A percentile compares a stretch with the other conserved stretches of the same genome.
phyloP scores from a whole-genome alignment of 2,797 vertebrate species.

The Crenichthys baileyi region DNA sequence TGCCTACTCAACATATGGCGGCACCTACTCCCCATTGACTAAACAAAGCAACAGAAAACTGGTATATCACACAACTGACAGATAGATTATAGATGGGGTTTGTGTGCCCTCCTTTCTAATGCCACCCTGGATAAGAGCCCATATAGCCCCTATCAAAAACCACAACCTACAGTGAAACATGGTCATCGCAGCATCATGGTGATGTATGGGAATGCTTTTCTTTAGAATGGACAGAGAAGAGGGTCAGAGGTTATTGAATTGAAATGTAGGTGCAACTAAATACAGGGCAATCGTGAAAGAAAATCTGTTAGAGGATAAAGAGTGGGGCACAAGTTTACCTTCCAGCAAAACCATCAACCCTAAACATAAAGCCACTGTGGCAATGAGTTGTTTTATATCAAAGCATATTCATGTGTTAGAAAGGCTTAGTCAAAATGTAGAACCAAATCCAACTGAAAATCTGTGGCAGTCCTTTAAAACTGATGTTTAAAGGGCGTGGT shows the following conservation, averaged over 20 bases:
- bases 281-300: background rate
- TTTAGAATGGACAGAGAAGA: background rate
- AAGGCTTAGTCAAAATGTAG: background rate
- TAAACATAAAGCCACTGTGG: background rate
- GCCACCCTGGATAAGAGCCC: background rate
- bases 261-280: background rate
- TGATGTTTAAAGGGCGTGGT: too few species aligned
- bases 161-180: background rate
- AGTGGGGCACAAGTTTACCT: background rate
- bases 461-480: background rate
- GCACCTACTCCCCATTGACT: background rate
- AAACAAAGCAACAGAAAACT: background rate
- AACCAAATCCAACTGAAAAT: background rate
- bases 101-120: background rate
- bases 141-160: background rate
- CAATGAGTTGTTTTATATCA: background rate
- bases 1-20: background rate
- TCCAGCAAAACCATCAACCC: background rate
- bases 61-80: background rate
- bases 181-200: background rate
- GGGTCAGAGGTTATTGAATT: background rate
- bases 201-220: background rate
- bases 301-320: background rate
- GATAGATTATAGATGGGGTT: too few species aligned
- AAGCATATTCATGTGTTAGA: background rate